phyloP scores from a whole-genome alignment of 1,140 invertebrate species.

The Bombus superbus region DNA sequence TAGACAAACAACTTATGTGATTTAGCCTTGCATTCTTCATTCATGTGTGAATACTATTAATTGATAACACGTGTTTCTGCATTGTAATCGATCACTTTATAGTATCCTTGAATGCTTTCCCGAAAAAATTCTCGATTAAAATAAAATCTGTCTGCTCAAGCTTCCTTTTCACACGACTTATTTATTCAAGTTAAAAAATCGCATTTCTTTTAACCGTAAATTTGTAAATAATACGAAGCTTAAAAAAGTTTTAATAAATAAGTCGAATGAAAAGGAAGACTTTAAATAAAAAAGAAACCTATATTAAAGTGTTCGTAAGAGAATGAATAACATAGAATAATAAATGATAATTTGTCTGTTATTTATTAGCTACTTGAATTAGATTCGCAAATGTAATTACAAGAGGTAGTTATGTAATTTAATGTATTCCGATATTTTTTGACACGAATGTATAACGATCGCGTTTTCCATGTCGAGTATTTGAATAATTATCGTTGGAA shows the following conservation, averaged over 20 bases:
- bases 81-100: not conserved
- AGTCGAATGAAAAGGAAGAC: too few species aligned
- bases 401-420: not conserved
- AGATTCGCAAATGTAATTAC: not conserved
- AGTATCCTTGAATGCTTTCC: not conserved
- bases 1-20: too few species aligned
- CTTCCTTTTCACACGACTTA: fast-evolving
- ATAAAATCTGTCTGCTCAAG: not conserved
- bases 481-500: not conserved
- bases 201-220: too few species aligned
- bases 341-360: not conserved
- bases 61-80: not conserved
- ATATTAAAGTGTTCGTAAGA: not conserved
- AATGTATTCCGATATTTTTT: not conserved
- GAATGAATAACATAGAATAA: not conserved
- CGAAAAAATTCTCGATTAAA: not conserved
- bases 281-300: too few species aligned
- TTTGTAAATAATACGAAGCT: too few species aligned
- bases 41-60: not conserved
- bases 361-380: too few species aligned
- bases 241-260: too few species aligned
- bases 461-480: not conserved
- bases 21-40: not conserved
- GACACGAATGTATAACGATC: not conserved
- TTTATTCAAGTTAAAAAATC: not conserved